Base-by-base conservation (phyloP, 1,140 invertebrate genomes). In the Zaprionus inermis region DNA sequence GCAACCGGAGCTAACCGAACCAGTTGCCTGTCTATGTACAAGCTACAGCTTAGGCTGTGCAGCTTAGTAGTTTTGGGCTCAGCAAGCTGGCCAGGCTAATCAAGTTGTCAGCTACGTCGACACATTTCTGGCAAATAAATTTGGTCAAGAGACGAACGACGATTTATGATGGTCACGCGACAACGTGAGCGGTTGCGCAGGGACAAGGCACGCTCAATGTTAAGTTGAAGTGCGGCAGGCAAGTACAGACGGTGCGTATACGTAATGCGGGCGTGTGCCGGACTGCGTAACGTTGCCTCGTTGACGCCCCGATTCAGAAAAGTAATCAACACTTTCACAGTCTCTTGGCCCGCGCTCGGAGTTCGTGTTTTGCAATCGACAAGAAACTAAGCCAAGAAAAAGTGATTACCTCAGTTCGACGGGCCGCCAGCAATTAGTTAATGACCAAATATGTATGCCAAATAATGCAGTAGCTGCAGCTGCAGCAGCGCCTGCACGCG, bases 381-480 rank as follows among this genome's bases (percentile, higher is more conserved):
- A 14, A 58, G 28, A 46, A 49, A 66, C 22, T 34, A 24, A 34
- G 20, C 30, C 6, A 57, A 51, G 20, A 38, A 30, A 22, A 72
- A 54, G 67, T 71, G 72, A 83, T 88, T 88, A 86, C 79, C 83
- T 88, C 84, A 88, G 60, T 28, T 5, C 61, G 38, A 44, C 38
- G 36, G 56, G n/a, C 67, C 49, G 59, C 54, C 72, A 54, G 76
- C 79, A 86, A 86, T 86, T 88, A 86, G 84, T 88, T 89, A 89
- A 89, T 88, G 84, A 83, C 83, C 83, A 86, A 89, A 89, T 88
- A 88, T 89, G 73, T 88, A 88, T 88, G 83, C 83, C 83, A 67
- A 60, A 82, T 70, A 81, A 73, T 74, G 81, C 84, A 84, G 70
- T 65, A 51, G 58, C 71, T 10, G 34, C 22, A 12, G 24, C 12